Conservation (phyloP, 2,113 vertebrate species). For the Pseudopodoces humilis region DNA sequence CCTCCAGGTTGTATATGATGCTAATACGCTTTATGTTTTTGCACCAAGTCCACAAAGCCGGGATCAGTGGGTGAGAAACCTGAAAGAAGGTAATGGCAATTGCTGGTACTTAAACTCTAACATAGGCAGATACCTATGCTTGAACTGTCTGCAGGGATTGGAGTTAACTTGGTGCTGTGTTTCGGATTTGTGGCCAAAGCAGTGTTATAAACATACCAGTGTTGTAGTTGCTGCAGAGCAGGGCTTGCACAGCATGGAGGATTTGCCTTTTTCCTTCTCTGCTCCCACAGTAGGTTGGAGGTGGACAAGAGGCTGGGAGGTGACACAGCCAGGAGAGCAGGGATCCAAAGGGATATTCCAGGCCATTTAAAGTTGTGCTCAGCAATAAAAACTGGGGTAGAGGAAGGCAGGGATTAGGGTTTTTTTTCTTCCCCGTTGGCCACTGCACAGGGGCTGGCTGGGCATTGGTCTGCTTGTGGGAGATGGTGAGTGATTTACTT, state of each 20-base stretch:
- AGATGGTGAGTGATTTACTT: background rate
- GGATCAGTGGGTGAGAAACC: constrained; percentile 85
- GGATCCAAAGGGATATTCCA: background rate
- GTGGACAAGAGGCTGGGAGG: background rate
- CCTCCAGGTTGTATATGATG: constrained; percentile 87
- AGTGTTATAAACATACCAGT: background rate
- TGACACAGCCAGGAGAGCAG: background rate
- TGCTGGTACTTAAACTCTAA: background rate
- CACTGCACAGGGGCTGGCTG: rapidly evolving
- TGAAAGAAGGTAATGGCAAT: constrained; percentile 86
- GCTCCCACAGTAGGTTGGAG: rapidly evolving
- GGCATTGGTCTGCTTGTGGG: background rate
- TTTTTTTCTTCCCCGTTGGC: background rate
- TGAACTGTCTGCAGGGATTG: background rate
- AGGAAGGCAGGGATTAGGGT: background rate
- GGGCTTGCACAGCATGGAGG: background rate
- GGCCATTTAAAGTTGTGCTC: background rate
- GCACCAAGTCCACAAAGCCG: constrained; percentile 86
- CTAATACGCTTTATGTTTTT: constrained; percentile 89
- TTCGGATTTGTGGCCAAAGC: background rate
- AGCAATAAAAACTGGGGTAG: background rate
- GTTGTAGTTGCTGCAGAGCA: background rate
- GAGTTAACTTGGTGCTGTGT: background rate
- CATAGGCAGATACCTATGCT: background rate
- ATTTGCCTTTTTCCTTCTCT: background rate